Percentiles rank a stretch among this genome's conserved stretches.
phyloP scores from a whole-genome alignment of 2,888 invertebrate genomes.

The Ametastegia equiseti region DNA sequence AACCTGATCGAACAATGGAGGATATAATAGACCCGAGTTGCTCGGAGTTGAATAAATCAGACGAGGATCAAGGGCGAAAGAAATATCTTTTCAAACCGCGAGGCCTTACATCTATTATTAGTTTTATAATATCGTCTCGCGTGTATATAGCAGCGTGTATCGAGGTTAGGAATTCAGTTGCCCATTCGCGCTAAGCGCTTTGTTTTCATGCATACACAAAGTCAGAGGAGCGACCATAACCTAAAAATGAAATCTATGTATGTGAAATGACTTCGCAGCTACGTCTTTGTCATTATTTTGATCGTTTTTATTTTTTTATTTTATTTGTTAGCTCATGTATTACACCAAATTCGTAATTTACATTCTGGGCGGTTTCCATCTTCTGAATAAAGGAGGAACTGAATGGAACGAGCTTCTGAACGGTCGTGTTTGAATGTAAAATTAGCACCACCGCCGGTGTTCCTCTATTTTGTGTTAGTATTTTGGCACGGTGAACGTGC shows the following conservation, averaged over 20 bases:
- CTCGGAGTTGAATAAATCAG: neutral
- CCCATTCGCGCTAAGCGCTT: neutral
- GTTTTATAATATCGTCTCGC: neutral
- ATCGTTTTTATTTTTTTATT: neutral
- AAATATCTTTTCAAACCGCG: conserved; percentile 1
- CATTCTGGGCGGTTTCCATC: neutral
- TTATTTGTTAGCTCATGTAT: neutral
- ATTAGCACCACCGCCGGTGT: neutral
- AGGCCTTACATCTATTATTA: conserved; percentile 11
- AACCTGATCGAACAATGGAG: neutral
- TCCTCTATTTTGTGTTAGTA: neutral
- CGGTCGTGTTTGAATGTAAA: neutral
- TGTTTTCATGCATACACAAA: neutral
- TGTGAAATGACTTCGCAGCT: too few species aligned
- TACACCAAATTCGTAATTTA: neutral
- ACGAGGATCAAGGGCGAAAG: conserved; percentile 27
- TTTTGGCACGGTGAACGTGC: neutral
- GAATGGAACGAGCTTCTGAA: neutral
- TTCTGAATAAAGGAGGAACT: neutral
- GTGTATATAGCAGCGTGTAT: neutral
- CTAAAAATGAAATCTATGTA: neutral
- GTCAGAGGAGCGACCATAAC: neutral
- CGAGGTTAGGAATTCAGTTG: neutral
- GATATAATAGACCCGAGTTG: neutral
- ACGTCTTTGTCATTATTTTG: too few species aligned